These are phyloP conservation scores for Zaprionus camerounensis DNA, from an alignment of 1,140 invertebrate species.

Conservation along the genomic window DNA sequence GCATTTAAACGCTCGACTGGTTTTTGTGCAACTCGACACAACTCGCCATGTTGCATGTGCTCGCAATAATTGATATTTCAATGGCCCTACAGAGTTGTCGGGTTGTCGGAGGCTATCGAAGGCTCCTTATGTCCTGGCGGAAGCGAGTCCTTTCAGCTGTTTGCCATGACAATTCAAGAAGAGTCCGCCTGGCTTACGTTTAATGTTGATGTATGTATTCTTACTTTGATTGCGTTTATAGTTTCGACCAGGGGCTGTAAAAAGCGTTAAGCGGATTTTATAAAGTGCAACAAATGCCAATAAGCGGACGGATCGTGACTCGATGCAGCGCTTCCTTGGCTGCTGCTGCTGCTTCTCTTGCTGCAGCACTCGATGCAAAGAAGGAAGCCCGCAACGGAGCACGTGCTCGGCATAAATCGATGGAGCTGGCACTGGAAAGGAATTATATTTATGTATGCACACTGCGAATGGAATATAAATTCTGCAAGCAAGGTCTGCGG, in stretches of 20 bases:
- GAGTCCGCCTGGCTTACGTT: conserved; percentile 44
- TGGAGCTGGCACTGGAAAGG: conserved; percentile 1
- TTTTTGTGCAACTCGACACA: conserved; percentile 30
- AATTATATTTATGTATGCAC: conserved; percentile 75
- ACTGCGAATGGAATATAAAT: conserved; percentile 67
- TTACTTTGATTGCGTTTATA: conserved; percentile 65
- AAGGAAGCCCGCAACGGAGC: conserved; percentile 27
- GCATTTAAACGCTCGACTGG: conserved; percentile 66
- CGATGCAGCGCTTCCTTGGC: conserved; percentile 2
- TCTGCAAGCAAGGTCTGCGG: conserved; percentile 8
- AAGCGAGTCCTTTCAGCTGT: conserved; percentile 5
- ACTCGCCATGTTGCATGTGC: conserved; percentile 33
- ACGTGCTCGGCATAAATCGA: conserved; percentile 74
- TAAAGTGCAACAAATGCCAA: conserved; percentile 82
- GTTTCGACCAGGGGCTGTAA: conserved; percentile 44
- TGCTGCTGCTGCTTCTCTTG: conserved; percentile 8
- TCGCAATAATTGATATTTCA: conserved; percentile 75
- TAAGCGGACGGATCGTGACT: conserved; percentile 50
- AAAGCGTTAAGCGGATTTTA: conserved; percentile 75
- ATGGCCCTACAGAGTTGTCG: conserved; percentile 29
- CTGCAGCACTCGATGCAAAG: conserved; percentile 25
- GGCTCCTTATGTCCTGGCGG: neutral
- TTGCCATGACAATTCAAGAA: conserved; percentile 10
- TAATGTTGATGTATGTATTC: conserved; percentile 74
- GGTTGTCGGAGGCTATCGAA: neutral